Evolutionary conservation across 2,113 vertebrate species (phyloP), one percentile per base, ranked within the genome.

Genomic region (Cavia aperea): DNA sequence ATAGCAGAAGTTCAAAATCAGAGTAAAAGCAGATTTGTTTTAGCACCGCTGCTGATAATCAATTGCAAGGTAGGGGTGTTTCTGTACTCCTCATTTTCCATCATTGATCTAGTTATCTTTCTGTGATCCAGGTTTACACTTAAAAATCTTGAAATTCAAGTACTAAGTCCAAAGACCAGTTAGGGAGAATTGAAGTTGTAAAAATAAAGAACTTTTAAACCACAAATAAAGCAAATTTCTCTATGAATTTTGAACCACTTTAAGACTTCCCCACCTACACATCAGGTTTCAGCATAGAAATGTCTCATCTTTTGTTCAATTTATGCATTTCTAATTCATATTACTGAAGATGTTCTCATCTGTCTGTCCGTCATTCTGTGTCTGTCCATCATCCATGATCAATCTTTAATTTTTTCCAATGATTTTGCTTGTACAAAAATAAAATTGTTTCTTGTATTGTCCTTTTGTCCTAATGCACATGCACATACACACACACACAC

Each of bases 251-350:
- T 39, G 16, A 23, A 36, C 58, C 62, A 3, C 81, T 62, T 29
- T 29, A 49, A 49, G 13, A 31, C 0, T 14, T 13, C 14, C 14
- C 73, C 26, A 46, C 0, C 26, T 3, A 12, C 54, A n/a, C 12
- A 26, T 54, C 36, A 8, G 26, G 63, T 46, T 83, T 43, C 24
- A 63, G 9, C 39, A 46, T 83, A 43, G 3, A 23, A 43, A 56
- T 62, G 18, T 26, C 12, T 60, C 36, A 82, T 9, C 2, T 60
- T 81, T 39, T 60, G 2, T 60, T 62, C 26, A 65, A 33, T 33
- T 84, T 49, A 65, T 33, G 29, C 9, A 65, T 49, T 29, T 63
- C 15, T 19, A 63, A 16, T 46, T 65, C 16, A 33, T 12, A 49
- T 33, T 65, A 26, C 49, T 65, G 39, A 33, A 15, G 15, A 29